Percentiles rank a stretch among this genome's conserved stretches.
phyloP scores from a whole-genome alignment of 2,113 vertebrate species.

The Poeciliopsis occidentalis region DNA sequence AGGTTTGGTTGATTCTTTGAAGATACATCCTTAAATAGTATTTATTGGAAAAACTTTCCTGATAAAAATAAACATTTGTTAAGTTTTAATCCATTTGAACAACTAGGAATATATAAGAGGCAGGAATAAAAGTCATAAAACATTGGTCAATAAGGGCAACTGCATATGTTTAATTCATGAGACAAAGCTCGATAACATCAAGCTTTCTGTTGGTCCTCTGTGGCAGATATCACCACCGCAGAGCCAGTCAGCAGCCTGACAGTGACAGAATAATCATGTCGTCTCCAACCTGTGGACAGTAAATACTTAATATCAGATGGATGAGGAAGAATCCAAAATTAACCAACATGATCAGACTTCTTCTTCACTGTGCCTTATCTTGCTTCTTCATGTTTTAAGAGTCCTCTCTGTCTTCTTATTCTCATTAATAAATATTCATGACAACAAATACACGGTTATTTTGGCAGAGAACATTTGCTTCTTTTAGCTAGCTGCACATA shows the following conservation, averaged over 20 bases:
- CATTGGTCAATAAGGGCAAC: slow-evolving; percentile 8
- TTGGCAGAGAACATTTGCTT: not conserved
- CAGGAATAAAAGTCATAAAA: not conserved
- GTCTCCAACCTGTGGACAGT: slow-evolving; percentile 6
- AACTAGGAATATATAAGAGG: slow-evolving; percentile 1
- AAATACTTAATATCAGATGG: slow-evolving; percentile 5
- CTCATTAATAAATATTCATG: slow-evolving; percentile 4
- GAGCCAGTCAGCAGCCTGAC: slow-evolving; percentile 18
- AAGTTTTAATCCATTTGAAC: not conserved
- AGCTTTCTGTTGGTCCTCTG: not conserved
- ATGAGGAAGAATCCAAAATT: slow-evolving; percentile 9
- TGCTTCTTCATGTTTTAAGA: too few relatives aligned
- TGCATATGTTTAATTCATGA: slow-evolving; percentile 10
- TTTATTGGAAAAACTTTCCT: not conserved
- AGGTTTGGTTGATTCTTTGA: not conserved
- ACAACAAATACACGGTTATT: not conserved
- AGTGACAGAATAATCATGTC: slow-evolving; percentile 15
- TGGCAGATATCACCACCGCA: slow-evolving; percentile 1
- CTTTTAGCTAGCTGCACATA: not conserved
- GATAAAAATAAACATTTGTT: not conserved
- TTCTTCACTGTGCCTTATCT: slow-evolving; percentile 1
- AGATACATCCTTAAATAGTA: not conserved
- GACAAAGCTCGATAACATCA: slow-evolving; percentile 5
- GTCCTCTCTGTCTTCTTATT: not conserved
- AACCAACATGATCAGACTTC: slow-evolving; percentile 22